Base-by-base conservation (phyloP, 2,113 vertebrate genomes). In the Chaenocephalus aceratus region DNA sequence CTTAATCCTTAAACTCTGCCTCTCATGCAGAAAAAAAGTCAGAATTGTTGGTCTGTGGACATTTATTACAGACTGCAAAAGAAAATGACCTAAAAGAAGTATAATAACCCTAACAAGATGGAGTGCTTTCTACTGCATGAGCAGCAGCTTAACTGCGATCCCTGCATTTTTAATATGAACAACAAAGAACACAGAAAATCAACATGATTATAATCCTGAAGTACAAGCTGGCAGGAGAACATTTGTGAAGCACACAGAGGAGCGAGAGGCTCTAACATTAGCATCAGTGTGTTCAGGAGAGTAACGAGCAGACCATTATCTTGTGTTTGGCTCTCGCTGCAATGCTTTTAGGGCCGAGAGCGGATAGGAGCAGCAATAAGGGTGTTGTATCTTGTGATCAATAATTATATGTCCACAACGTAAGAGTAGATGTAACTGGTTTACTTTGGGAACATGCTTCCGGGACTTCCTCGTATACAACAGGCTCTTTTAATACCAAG, bases 301-400 rank as follows among this genome's bases (percentile, higher is more conserved):
- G 54, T 21, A 79, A 81, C 79, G 77, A 84, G 77, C 70, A 85
- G 71, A 61, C 75, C 53, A 89, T 86, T 90, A 86, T 88, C 77
- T 81, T 89, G 83, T 85, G 82, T 79, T 65, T 84, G 63, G 68
- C 60, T 65, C 77, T 85, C 36, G 6, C 13, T 58, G 78, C 75
- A 70, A 73, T 78, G 74, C 70, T 85, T 83, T 84, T 84, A 79
- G 75, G 63, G 57, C 21, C 0, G 9, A 70, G 53, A 45, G 57
- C 0, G 9, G 52, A 71, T 69, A 60, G 68, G 86, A 18, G 57
- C 58, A 52, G 61, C 52, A 10, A 14, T 63, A 69, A 72, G 13
- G 21, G 21, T 21, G 21, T 21, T 21, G 21, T 21, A 21, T 21
- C 21, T 21, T 21, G 21, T 21, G 21, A 21, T 21, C 21, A 21